A percentile compares a stretch with the other conserved stretches of the same genome.
phyloP scores from a whole-genome alignment of 2,888 invertebrate genomes.

The Himalopsyche japonica region DNA sequence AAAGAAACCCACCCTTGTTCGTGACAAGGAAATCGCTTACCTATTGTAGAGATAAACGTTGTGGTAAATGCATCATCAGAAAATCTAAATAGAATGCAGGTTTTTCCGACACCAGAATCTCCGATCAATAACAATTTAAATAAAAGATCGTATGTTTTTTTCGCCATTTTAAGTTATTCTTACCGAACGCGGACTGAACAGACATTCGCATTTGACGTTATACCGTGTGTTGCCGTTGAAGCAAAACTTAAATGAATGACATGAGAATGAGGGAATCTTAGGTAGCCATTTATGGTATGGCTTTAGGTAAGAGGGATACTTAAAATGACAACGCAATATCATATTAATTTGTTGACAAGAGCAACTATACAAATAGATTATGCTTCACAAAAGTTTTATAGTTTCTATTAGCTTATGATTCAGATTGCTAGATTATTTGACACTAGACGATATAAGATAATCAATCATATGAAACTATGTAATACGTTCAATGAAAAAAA shows the following conservation, averaged over 20 bases:
- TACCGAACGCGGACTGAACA: conserved; percentile 18
- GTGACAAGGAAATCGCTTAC: conserved; percentile 60
- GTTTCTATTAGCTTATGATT: too few relatives aligned
- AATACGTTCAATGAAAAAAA: too few relatives aligned
- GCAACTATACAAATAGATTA: too few relatives aligned
- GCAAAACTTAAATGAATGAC: neutral
- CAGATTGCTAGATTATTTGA: too few relatives aligned
- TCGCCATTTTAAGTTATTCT: conserved; percentile 68
- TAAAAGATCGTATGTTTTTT: conserved; percentile 92
- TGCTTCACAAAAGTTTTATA: too few relatives aligned
- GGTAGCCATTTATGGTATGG: neutral
- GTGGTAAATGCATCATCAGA: conserved; percentile 95
- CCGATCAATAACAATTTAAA: conserved; percentile 92
- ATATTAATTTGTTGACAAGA: too few relatives aligned
- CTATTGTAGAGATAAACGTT: conserved; percentile 94
- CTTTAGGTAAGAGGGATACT: neutral
- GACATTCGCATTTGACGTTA: conserved; percentile 38
- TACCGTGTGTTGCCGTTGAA: conserved; percentile 10
- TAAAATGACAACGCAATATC: neutral
- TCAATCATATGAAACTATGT: too few relatives aligned
- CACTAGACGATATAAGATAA: too few relatives aligned
- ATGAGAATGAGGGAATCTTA: neutral
- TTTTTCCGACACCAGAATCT: conserved; percentile 93
- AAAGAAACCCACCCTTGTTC: conserved; percentile 33
- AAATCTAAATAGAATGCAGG: conserved; percentile 91